Conservation (phyloP, 2,797 vertebrate genomes). For the Pseudochirops corinnae region DNA sequence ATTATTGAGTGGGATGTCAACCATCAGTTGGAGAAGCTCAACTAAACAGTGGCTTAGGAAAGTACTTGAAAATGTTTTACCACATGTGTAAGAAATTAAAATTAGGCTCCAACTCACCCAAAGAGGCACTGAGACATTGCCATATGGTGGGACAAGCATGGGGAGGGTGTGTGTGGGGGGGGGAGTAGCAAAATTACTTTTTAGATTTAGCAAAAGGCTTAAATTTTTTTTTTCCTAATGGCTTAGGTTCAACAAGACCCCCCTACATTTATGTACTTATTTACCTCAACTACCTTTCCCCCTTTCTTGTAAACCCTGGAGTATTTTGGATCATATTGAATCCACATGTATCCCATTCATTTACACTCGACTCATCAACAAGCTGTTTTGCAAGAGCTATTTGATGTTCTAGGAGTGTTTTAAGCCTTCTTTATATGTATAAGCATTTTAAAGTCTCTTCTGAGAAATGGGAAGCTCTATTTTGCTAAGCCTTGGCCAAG, state of each 20-base stretch:
- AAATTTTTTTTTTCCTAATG: slow-evolving; percentile 76
- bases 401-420: slow-evolving; percentile 64
- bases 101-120: slow-evolving; percentile 74
- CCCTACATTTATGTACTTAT: slow-evolving; percentile 22
- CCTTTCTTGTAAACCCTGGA: slow-evolving; percentile 67
- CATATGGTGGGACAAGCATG: slow-evolving; percentile 63
- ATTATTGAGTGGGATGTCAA: neutral
- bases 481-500: slow-evolving; percentile 45
- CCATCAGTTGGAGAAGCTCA: neutral
- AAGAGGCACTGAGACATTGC: slow-evolving; percentile 70
- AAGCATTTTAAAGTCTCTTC: slow-evolving; percentile 24
- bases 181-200: slow-evolving; percentile 58
- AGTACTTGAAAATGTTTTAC: slow-evolving; percentile 67
- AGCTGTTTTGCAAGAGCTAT: slow-evolving; percentile 72
- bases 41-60: slow-evolving; percentile 77
- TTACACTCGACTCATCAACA: slow-evolving; percentile 79
- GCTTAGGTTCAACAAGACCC: slow-evolving; percentile 78
- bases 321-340: slow-evolving; percentile 77
- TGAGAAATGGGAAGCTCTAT: slow-evolving; percentile 10
- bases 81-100: slow-evolving; percentile 83
- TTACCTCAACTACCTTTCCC: slow-evolving; percentile 66
- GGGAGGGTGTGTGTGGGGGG: neutral
- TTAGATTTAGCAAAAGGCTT: slow-evolving; percentile 77
- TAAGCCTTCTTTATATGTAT: slow-evolving; percentile 59
- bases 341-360: slow-evolving; percentile 78